These are phyloP conservation scores for Troides helena DNA, from an alignment of 2,888 invertebrate genomes.

Conservation along the genomic window DNA sequence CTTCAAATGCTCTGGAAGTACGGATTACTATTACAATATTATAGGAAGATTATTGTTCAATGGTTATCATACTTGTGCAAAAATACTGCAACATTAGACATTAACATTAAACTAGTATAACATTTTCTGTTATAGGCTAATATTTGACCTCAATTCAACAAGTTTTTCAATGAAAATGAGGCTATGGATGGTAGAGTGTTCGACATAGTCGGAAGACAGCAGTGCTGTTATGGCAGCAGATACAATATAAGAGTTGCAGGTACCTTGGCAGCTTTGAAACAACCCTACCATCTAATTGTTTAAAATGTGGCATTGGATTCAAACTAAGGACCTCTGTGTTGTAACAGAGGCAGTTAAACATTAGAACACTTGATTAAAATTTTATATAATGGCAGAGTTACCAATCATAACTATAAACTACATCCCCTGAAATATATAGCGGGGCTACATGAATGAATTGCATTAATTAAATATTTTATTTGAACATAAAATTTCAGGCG, in stretches of 20 bases:
- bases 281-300: too few species aligned
- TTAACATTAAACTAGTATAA: slow-evolving; percentile 19
- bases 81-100: slow-evolving; percentile 22
- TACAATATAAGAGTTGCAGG: too few species aligned
- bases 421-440: slow-evolving; percentile 58
- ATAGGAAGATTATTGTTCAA: slow-evolving; percentile 31
- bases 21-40: slow-evolving; percentile 43
- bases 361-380: slow-evolving; percentile 38
- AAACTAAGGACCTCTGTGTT: too few species aligned
- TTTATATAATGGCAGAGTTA: slow-evolving; percentile 57
- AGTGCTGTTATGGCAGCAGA: too few species aligned
- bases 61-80: slow-evolving; percentile 14
- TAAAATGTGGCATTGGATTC: too few species aligned
- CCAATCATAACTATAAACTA: slow-evolving; percentile 57
- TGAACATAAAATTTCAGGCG: slow-evolving; percentile 51
- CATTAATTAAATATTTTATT: slow-evolving; percentile 65
- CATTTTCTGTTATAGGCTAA: not conserved
- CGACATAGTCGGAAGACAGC: too few species aligned
- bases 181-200: too few species aligned
- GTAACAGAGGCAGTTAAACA: too few species aligned
- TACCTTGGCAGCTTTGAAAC: too few species aligned
- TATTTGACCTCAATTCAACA: too few species aligned
- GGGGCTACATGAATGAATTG: slow-evolving; percentile 71
- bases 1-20: slow-evolving; percentile 46
- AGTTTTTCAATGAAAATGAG: too few species aligned